These are phyloP conservation scores for Semotilus atromaculatus DNA, from an alignment of 2,797 vertebrate species.

Conservation along the genomic window DNA sequence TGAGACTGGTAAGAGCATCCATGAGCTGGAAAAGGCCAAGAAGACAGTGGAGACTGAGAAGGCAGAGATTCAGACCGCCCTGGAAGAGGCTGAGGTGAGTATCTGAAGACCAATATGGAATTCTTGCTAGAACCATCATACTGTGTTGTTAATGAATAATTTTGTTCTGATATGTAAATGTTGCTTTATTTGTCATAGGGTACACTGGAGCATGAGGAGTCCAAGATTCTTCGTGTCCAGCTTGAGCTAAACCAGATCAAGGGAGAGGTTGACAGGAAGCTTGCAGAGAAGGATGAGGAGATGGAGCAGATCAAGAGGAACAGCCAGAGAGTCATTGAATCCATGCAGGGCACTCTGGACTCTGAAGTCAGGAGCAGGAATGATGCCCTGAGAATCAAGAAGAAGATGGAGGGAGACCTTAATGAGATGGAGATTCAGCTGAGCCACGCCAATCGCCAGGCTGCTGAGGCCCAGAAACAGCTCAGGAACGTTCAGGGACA, in stretches of 20 bases:
- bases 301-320: slow-evolving; percentile 89
- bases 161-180: not conserved
- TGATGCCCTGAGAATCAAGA: slow-evolving; percentile 87
- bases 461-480: slow-evolving; percentile 15
- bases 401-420: slow-evolving; percentile 89
- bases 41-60: slow-evolving; percentile 87
- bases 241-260: slow-evolving; percentile 87
- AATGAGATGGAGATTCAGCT: slow-evolving; percentile 89
- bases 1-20: slow-evolving; percentile 83
- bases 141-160: not conserved
- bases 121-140: slow-evolving; percentile 59
- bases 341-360: slow-evolving; percentile 84
- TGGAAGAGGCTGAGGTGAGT: slow-evolving; percentile 84
- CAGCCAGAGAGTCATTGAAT: slow-evolving; percentile 81
- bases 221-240: slow-evolving; percentile 85
- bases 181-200: slow-evolving; percentile 63
- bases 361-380: slow-evolving; percentile 88
- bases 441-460: slow-evolving; percentile 76
- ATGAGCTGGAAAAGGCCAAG: slow-evolving; percentile 86
- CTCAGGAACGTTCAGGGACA: slow-evolving; percentile 79
- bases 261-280: slow-evolving; percentile 84
- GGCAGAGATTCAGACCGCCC: slow-evolving; percentile 80
- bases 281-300: slow-evolving; percentile 89
- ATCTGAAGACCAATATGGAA: not conserved
- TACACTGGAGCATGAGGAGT: slow-evolving; percentile 87